Conservation (phyloP, 2,797 vertebrate species). For the Setipinna tenuifilis region DNA sequence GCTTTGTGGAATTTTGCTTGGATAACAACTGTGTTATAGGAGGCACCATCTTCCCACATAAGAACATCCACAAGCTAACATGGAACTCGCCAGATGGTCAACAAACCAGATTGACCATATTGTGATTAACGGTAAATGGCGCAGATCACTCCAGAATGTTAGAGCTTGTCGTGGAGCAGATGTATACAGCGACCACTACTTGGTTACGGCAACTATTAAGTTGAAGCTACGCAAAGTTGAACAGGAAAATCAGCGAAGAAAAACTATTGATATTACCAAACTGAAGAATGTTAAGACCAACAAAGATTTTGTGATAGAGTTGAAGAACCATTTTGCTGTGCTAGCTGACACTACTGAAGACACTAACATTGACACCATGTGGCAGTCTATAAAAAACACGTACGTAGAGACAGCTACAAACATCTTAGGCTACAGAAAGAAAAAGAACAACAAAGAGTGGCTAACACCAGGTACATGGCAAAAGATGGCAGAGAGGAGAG, state of each 20-base stretch:
- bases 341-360: too few relatives aligned
- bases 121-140: conserved; percentile 23
- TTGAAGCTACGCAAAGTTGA: background rate
- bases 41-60: conserved; percentile 30
- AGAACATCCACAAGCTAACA: conserved; percentile 34
- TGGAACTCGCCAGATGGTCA: conserved; percentile 28
- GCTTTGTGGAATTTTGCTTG: background rate
- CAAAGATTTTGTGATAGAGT: background rate
- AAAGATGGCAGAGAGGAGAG: too few relatives aligned
- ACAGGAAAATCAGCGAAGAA: background rate
- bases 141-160: background rate
- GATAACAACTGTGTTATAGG: conserved; percentile 8
- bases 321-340: too few relatives aligned
- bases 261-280: background rate
- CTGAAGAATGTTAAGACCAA: background rate
- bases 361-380: too few relatives aligned
- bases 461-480: too few relatives aligned
- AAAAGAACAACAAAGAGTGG: too few relatives aligned
- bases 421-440: too few relatives aligned
- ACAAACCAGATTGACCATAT: conserved; percentile 26
- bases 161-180: background rate
- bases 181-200: background rate
- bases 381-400: too few relatives aligned
- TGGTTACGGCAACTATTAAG: conserved; percentile 25
- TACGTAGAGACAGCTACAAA: too few relatives aligned